Base-by-base conservation (phyloP, 2,888 invertebrate genomes). In the Notodonta dromedarius region DNA sequence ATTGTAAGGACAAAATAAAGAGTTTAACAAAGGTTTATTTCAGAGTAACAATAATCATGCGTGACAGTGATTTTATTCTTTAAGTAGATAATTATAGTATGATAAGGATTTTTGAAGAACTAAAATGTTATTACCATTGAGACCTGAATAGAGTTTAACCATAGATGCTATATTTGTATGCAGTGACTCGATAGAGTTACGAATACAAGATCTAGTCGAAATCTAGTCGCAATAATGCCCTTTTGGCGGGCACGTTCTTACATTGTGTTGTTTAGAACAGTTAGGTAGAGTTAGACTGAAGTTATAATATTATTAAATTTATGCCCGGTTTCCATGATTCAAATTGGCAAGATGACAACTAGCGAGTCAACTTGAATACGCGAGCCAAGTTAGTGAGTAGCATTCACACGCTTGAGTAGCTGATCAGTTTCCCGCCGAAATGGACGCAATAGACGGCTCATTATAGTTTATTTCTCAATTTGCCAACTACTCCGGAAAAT, bases 71-170 rank as follows among this genome's bases (percentile, higher is more conserved):
- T 46, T 46, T 46, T 46, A 46, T 46, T 46, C 4, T 46, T 5
- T 46, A 42, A 42, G 42, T 42, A 42, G 11, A 42, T 46, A 46
- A 46, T 46, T 11, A 46, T 46, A 46, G 13, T 46, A 46, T 12
- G 12, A 12, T 46, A n/a, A n/a, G n/a, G 60, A 61, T 57, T 56
- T 58, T 54, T 61, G 42, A 24, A 13, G 32, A 57, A 55, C 51
- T 53, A 53, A 32, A 58, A 60, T 58, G 56, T 66, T 68, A 62
- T 67, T 65, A 70, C 70, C 73, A 65, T 60, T 68, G 79, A 74
- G 77, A 78, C 72, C 77, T 77, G 79, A 78, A 59, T 78, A 77
- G 72, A 72, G 59, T 65, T 69, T 60, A 60, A 66, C 24, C 62
- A 58, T 53, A 66, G 62, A 16, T 56, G 58, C 56, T 58, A 42